Base-by-base conservation (phyloP, 2,888 invertebrate species). In the Hoplodrina ambigua region DNA sequence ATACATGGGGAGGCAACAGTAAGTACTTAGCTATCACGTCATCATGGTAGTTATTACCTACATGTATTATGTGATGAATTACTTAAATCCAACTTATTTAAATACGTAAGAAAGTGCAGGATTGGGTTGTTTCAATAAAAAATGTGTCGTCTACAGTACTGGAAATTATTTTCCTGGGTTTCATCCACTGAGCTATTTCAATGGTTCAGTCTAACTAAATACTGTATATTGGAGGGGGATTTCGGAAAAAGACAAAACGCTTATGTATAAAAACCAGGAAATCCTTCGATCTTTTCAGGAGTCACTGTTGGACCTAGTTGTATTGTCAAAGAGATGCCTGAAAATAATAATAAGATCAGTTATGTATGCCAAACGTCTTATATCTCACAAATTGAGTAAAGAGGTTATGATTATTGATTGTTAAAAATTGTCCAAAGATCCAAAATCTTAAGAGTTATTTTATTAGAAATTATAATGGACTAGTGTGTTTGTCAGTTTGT, bases 1-100 rank as follows among this genome's bases (percentile, higher is more conserved):
- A 44, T 44, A 72, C 46, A 64, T 60, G 59, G 53, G 25, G 50
- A 60, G 46, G 57, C 57, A 50, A 60, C 69, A 73, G 17, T 61
- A 17, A 69, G 60, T 74, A 74, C 59, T 11, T 58, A 58, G 19
- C 19, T 0, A 53, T n/a, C 30, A 58, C 4, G 54, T 56, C 6
- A 56, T 56, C 6, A 56, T 58, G 33, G 46, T 33, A 30, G 17
- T 17, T 17, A 6, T 49, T 49, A n/a, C n/a, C n/a, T n/a, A 41
- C 53, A 53, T n/a, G 58, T 49, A 30, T 3, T 41, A 41, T 11
- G 13, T 41, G 41, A 41, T 41, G 41, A 49, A 49, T 49, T 41
- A 55, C 15, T 53, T 20, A 17, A 66, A 58, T 66, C 3, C 2
- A 20, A 10, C n/a, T 49, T 30, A 37, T 8, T 37, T 0, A 37